A percentile compares a stretch with the other conserved stretches of the same genome.
Conservation (phyloP, 2,888 invertebrate genomes). For the Eremobia ochroleuca region DNA sequence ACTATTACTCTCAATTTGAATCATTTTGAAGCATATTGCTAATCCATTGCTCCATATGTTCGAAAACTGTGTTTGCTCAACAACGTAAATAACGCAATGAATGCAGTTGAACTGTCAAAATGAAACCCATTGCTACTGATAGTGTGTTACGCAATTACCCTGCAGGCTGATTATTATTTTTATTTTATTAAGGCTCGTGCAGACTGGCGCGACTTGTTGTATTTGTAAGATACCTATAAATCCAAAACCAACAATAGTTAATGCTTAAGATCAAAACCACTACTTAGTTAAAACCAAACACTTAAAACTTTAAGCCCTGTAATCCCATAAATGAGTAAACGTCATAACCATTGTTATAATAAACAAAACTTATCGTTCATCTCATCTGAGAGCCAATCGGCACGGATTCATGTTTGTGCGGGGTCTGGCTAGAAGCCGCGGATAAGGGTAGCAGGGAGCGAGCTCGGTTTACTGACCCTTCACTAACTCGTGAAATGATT, state of each 20-base stretch:
- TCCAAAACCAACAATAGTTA: neutral
- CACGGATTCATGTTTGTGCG: constrained; percentile 64
- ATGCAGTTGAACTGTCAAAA: no score
- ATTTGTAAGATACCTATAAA: neutral
- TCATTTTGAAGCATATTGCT: no score
- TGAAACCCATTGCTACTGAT: no score
- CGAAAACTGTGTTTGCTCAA: no score
- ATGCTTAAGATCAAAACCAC: neutral
- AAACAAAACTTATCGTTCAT: constrained; percentile 55
- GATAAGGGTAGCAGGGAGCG: neutral
- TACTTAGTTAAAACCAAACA: neutral
- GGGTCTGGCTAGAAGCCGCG: neutral
- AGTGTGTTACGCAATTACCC: no score
- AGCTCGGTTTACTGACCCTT: neutral
- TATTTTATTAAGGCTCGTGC: no score
- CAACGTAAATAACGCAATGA: no score
- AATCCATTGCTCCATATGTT: no score
- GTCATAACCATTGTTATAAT: constrained; percentile 8
- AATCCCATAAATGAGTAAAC: constrained; percentile 9
- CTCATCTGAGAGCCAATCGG: constrained; percentile 55
- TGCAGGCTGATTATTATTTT: no score
- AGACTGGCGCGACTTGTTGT: no score
- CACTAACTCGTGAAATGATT: constrained; percentile 1
- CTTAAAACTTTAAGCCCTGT: constrained; percentile 14
- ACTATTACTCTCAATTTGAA: no score